phyloP scores from a whole-genome alignment of 2,888 invertebrate genomes.

The Tillus elongatus region DNA sequence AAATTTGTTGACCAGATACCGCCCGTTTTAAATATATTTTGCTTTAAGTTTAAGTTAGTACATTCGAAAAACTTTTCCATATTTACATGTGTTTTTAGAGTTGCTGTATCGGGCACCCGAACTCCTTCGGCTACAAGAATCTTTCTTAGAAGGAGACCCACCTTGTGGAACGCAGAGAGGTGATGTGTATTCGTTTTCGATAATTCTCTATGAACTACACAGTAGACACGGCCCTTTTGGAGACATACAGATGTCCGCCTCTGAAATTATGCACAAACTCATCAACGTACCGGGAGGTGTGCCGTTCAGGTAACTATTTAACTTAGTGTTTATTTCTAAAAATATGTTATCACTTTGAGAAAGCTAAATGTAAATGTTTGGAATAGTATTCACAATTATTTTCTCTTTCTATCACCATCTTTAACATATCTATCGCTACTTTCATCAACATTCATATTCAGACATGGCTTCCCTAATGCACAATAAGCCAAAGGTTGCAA shows the following conservation, averaged over 20 bases:
- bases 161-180: slow-evolving; percentile 60
- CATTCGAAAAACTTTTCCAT: no score
- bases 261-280: slow-evolving; percentile 56
- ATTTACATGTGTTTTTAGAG: slow-evolving; percentile 44
- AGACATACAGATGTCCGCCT: slow-evolving; percentile 53
- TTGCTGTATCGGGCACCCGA: slow-evolving; percentile 77
- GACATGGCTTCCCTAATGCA: no score
- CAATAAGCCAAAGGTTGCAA: no score
- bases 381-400: no score
- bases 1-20: no score
- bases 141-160: slow-evolving; percentile 26
- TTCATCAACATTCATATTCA: no score
- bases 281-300: slow-evolving; percentile 44
- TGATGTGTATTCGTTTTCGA: slow-evolving; percentile 79
- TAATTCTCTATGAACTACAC: slow-evolving; percentile 82
- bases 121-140: slow-evolving; percentile 49
- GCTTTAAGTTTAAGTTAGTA: no score
- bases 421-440: no score
- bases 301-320: slow-evolving; percentile 51
- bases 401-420: no score
- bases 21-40: no score
- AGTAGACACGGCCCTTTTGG: slow-evolving; percentile 81
- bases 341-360: no score
- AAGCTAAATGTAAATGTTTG: no score
- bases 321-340: background rate